Base-by-base conservation (phyloP, 2,888 invertebrate genomes). In the Sicus ferrugineus region DNA sequence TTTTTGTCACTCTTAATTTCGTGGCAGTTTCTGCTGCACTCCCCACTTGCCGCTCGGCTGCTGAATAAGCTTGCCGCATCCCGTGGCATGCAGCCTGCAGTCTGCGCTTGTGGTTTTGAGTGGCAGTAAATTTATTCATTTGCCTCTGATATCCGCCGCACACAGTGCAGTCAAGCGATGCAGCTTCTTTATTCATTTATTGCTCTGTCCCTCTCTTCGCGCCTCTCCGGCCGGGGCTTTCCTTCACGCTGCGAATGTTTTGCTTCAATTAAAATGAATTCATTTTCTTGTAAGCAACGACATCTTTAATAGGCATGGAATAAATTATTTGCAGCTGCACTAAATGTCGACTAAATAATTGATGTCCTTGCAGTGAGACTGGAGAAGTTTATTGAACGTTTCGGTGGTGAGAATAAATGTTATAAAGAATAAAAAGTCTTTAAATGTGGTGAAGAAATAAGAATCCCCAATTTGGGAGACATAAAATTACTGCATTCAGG, bases 201-300 rank as follows among this genome's bases (percentile, higher is more conserved):
- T 38, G 9, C 14, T 38, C 38, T 14, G 7, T 9, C 46, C 46
- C 26, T 54, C 26, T 16, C 6, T 54, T 54, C 16, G 26, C 14
- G 14, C 28, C 16, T 50, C 54, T 14, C 16, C 28, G 28, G 28
- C 28, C 28, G 9, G 11, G 7, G 23, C 3, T 26, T 50, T 64
- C 31, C 34, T 46, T 42, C 14, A 38, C 5, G 56, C 46, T 56
- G 54, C 56, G 23, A 30, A 66, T 58, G 46, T 66, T 66, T 56
- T 58, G 66, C 58, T 66, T 66, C 66, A 66, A 66, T 66, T 66
- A 66, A 66, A 66, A 56, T 56, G 21, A 26, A 56, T 28, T 66
- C 31, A 16, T 38, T 23, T 54, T 26, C 54, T 38, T 65, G 26
- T 11, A 2, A 6, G 42, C 23, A 48, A 48, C 48, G n/a, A 19